These are phyloP conservation scores for Pelmatolapia mariae DNA, from an alignment of 2,113 vertebrate species.

Conservation along the genomic window DNA sequence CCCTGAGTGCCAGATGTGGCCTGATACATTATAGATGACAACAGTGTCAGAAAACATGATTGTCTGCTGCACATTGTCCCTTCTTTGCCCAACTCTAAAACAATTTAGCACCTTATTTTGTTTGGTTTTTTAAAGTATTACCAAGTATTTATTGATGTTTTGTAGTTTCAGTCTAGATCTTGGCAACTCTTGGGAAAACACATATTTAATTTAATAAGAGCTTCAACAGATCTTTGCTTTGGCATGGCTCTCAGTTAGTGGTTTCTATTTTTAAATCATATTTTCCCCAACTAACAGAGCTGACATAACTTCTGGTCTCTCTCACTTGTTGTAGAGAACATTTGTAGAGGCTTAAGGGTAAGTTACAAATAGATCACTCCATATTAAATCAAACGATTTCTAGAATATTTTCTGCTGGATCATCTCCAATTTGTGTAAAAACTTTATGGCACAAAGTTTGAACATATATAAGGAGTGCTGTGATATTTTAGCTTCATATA, in stretches of 20 bases:
- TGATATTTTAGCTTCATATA: not conserved
- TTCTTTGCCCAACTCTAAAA: not conserved
- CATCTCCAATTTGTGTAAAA: not conserved
- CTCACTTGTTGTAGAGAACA: not conserved
- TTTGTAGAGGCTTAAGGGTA: not conserved
- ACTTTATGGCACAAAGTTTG: not conserved
- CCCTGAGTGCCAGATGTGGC: constrained; percentile 50
- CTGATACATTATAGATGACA: constrained; percentile 63
- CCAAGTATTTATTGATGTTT: not conserved
- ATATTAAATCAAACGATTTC: not conserved
- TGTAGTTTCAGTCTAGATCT: not conserved
- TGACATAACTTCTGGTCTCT: not conserved
- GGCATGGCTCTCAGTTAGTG: not conserved
- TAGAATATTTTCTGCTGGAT: not conserved
- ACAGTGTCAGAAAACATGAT: not conserved
- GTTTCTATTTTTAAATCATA: not conserved
- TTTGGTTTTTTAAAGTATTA: not conserved
- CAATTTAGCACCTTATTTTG: not conserved
- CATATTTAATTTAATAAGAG: not conserved
- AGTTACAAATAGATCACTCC: not conserved
- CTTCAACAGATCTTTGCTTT: not conserved
- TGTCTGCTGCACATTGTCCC: not conserved
- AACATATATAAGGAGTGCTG: not conserved
- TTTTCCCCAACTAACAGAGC: not conserved
- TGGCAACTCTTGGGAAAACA: not conserved